A percentile compares a stretch with the other conserved stretches of the same genome.
Conservation (phyloP, 2,888 invertebrate species). For the Drosophila paranaensis region DNA sequence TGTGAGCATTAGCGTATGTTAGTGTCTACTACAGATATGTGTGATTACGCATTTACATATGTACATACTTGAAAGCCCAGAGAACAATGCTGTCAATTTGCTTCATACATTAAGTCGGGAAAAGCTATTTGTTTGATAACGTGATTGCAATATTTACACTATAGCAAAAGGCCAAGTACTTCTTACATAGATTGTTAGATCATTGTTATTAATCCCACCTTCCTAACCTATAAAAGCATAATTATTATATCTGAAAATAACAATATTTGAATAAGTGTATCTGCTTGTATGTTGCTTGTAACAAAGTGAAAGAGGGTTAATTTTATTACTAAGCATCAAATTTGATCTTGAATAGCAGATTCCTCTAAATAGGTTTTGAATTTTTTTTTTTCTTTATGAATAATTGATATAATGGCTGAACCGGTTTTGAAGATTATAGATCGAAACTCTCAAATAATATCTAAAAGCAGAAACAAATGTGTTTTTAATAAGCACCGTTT, state of each 20-base stretch:
- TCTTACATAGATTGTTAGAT: not conserved
- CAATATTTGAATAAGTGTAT: not conserved
- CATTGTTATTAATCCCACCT: not conserved
- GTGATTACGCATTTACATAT: not conserved
- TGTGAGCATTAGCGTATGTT: not conserved
- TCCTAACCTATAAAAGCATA: no score
- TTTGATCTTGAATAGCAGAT: not conserved
- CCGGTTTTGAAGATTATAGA: slow-evolving; percentile 2
- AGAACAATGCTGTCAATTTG: slow-evolving; percentile 7
- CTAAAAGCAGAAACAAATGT: slow-evolving; percentile 41
- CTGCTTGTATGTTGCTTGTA: not conserved
- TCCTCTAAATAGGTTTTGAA: not conserved
- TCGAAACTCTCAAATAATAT: not conserved
- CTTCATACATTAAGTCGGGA: not conserved
- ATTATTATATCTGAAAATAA: not conserved
- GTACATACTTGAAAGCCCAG: not conserved
- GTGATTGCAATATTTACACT: not conserved
- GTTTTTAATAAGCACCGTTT: slow-evolving; percentile 56
- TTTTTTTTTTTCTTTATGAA: not conserved
- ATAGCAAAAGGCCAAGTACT: not conserved
- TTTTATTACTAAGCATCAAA: not conserved
- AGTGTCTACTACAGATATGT: not conserved
- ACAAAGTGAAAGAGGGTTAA: not conserved
- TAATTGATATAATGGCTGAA: not conserved
- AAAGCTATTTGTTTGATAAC: not conserved